These are phyloP conservation scores for Aelia acuminata DNA, from an alignment of 2,888 invertebrate genomes.

Conservation along the genomic window DNA sequence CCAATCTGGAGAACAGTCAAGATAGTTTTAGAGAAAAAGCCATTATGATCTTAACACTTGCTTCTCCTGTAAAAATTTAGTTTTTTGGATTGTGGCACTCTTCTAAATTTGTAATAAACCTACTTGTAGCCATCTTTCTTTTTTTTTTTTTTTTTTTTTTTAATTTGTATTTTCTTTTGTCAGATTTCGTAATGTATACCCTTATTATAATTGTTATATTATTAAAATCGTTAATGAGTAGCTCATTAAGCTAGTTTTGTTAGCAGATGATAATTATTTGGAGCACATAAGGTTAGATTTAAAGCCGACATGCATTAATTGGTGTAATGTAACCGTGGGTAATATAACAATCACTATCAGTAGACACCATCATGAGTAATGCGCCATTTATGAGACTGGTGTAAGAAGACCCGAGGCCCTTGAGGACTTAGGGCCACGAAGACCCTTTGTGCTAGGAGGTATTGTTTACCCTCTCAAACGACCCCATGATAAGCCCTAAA, in stretches of 20 bases:
- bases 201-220: too few species aligned
- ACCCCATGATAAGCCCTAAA: conserved; percentile 35
- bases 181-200: too few species aligned
- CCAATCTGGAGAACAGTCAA: too few species aligned
- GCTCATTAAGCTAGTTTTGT: not conserved
- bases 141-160: too few species aligned
- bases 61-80: too few species aligned
- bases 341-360: not conserved
- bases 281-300: not conserved
- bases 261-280: not conserved
- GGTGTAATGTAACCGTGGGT: not conserved
- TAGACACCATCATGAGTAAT: conserved; percentile 7
- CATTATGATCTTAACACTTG: too few species aligned
- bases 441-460: conserved; percentile 4
- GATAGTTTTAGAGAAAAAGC: too few species aligned
- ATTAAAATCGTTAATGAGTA: too few species aligned
- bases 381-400: conserved; percentile 19
- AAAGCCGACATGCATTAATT: not conserved
- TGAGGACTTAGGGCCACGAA: not conserved
- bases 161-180: too few species aligned
- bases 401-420: not conserved
- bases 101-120: too few species aligned
- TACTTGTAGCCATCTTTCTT: too few species aligned
- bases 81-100: too few species aligned
- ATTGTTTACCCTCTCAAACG: conserved; percentile 46